Conservation (phyloP, 2,797 vertebrate species). For the Diglossa cyanea region DNA sequence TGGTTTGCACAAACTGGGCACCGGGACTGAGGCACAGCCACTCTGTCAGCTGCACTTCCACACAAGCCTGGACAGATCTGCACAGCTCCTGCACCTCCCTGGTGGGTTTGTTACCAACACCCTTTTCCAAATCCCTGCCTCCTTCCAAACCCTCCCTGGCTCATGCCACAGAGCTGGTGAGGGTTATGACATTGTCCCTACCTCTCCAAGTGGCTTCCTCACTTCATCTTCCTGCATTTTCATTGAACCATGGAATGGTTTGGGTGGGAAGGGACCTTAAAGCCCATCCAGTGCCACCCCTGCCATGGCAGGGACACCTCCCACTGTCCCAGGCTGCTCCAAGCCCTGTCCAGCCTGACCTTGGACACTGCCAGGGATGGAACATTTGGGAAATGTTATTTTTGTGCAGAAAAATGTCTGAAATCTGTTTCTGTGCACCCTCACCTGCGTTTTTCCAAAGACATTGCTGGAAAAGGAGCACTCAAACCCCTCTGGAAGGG, state of each 20-base stretch:
- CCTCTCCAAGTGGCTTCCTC: background rate
- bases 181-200: accelerated
- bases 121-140: background rate
- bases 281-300: no score
- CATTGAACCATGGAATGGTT: background rate
- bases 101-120: background rate
- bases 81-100: background rate
- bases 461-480: background rate
- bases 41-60: background rate
- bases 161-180: background rate
- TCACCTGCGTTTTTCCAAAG: background rate
- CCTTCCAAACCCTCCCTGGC: background rate
- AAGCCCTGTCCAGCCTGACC: background rate
- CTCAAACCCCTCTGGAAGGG: background rate
- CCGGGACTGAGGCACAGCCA: background rate
- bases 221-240: no score
- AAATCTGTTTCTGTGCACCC: background rate
- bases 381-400: background rate
- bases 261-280: no score
- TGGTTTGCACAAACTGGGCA: background rate
- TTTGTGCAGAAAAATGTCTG: background rate
- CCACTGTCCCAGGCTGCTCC: no score
- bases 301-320: no score
- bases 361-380: background rate
- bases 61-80: background rate